Conservation (phyloP, 2,888 invertebrate genomes). For the Metallyticus violacea region DNA sequence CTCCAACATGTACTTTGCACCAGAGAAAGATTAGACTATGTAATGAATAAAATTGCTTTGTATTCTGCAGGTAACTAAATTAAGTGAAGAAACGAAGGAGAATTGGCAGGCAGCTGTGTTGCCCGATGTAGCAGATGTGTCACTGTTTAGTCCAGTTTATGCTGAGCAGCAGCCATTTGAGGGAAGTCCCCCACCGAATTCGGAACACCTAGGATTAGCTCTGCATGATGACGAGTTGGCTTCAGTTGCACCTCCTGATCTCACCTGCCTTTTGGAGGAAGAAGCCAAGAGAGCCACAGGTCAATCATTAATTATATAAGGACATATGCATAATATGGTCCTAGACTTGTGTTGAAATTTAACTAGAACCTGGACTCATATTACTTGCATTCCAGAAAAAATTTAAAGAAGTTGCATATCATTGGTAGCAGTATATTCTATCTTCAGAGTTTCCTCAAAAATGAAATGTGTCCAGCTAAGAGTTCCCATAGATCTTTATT, state of each 20-base stretch:
- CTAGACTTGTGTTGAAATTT: too few relatives aligned
- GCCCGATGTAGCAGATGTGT: conserved; percentile 28
- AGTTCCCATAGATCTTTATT: too few relatives aligned
- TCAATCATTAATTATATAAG: too few relatives aligned
- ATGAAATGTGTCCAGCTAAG: too few relatives aligned
- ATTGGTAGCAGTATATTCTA: too few relatives aligned
- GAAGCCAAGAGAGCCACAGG: conserved; percentile 50
- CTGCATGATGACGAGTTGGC: conserved; percentile 41
- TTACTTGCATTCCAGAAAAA: too few relatives aligned
- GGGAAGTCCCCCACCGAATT: conserved; percentile 24
- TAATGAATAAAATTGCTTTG: background rate
- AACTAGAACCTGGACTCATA: too few relatives aligned
- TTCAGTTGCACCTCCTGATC: conserved; percentile 46
- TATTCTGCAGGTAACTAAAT: conserved; percentile 20
- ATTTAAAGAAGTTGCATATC: too few relatives aligned
- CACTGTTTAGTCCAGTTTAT: conserved; percentile 32
- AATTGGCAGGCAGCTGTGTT: conserved; percentile 33
- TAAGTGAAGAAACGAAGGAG: conserved; percentile 35
- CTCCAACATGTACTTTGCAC: too few relatives aligned
- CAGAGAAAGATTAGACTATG: too few relatives aligned
- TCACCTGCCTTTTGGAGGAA: conserved; percentile 52
- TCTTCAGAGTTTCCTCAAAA: too few relatives aligned
- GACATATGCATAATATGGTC: too few relatives aligned
- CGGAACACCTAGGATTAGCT: conserved; percentile 46
- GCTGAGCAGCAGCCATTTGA: conserved; percentile 27